Percentiles rank a stretch among this genome's conserved stretches.
phyloP scores from a whole-genome alignment of 2,113 vertebrate genomes.

The Opisthocomus hoazin region DNA sequence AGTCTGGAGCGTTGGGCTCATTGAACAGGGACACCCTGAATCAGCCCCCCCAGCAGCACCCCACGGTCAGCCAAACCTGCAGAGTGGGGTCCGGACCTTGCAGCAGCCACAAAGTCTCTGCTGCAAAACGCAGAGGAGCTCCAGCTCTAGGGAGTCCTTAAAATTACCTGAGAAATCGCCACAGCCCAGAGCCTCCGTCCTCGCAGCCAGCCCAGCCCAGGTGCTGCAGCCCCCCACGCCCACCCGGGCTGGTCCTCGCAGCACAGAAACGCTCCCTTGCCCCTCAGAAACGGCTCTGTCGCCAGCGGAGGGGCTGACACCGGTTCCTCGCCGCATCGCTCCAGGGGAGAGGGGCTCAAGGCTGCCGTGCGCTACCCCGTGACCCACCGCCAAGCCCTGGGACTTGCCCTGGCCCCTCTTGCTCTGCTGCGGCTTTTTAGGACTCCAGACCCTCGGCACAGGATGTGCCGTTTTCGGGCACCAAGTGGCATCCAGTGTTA shows the following conservation, averaged over 20 bases:
- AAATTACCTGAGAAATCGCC: accelerated
- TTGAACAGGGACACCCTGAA: not conserved
- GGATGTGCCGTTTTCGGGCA: not conserved
- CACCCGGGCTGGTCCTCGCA: not conserved
- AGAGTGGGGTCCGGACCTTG: not conserved
- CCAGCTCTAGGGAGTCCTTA: not conserved
- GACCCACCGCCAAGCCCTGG: not conserved
- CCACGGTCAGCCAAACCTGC: not conserved
- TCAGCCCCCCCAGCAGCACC: not conserved
- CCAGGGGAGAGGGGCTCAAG: not conserved
- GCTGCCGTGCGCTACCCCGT: not conserved
- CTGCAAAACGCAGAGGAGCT: not conserved
- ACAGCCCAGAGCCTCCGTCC: not conserved
- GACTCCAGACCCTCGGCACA: not conserved
- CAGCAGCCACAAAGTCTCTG: not conserved
- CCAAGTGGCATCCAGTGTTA: not conserved
- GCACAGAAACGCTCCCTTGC: not conserved
- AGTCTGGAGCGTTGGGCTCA: accelerated
- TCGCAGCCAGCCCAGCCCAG: not conserved
- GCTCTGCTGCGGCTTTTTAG: not conserved
- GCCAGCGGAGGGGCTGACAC: not conserved
- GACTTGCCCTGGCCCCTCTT: not conserved
- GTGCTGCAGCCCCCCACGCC: not conserved
- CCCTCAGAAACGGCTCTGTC: not conserved
- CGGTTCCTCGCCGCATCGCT: not conserved